These are phyloP conservation scores for Macaca mulatta DNA, from an alignment of 2,113 vertebrate genomes.

Conservation along the genomic window DNA sequence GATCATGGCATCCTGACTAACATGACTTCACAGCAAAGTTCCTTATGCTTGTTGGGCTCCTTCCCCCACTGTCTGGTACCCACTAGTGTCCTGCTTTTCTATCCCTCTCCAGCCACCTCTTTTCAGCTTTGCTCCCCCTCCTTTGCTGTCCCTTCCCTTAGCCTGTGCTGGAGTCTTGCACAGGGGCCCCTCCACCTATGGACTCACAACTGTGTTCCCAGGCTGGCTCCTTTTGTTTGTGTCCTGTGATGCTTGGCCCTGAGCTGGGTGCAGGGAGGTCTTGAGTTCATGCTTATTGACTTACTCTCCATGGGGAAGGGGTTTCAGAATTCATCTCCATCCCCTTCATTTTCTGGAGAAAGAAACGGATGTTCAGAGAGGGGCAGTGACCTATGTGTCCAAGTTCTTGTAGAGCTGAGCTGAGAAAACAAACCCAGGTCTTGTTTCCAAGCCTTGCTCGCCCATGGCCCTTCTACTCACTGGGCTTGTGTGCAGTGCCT, in stretches of 20 bases:
- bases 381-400: background rate
- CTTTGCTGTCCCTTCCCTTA: background rate
- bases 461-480: background rate
- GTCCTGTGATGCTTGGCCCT: background rate
- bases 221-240: background rate
- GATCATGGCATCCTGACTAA: background rate
- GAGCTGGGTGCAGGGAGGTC: background rate
- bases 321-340: background rate
- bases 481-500: background rate
- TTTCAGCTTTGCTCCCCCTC: background rate
- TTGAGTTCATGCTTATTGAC: background rate
- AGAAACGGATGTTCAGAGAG: background rate
- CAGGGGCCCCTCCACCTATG: background rate
- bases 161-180: background rate
- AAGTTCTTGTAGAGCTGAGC: background rate
- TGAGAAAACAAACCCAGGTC: background rate
- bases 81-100: background rate
- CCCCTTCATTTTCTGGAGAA: background rate
- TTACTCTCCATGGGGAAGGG: background rate
- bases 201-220: background rate
- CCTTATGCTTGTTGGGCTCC: background rate
- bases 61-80: background rate
- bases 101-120: background rate
- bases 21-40: background rate
- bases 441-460: background rate